These are phyloP conservation scores for Elephantulus edwardii DNA, from an alignment of 2,113 vertebrate species.

Conservation along the genomic window DNA sequence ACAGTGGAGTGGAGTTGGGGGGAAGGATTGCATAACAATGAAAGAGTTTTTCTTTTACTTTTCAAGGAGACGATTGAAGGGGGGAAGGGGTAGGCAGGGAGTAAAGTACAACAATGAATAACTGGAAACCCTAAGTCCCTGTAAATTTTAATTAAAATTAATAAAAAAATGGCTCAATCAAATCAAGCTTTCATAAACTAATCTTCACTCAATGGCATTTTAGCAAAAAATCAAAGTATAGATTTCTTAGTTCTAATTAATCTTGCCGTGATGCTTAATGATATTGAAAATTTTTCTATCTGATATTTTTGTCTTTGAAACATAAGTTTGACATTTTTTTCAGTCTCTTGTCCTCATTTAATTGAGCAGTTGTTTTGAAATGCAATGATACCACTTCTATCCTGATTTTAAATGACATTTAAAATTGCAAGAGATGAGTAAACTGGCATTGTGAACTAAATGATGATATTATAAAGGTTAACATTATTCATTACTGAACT, in stretches of 20 bases:
- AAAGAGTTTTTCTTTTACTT: too few relatives aligned
- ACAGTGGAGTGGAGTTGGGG: too few relatives aligned
- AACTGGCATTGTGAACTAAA: background rate
- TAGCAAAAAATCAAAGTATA: background rate
- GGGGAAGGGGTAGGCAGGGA: too few relatives aligned
- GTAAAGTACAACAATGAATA: too few relatives aligned
- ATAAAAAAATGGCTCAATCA: slow-evolving; percentile 11
- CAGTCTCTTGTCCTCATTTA: background rate
- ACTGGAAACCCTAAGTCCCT: too few relatives aligned
- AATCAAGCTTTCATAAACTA: slow-evolving; percentile 17
- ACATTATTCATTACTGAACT: slow-evolving; percentile 50
- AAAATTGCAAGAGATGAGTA: slow-evolving; percentile 40
- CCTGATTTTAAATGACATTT: slow-evolving; percentile 42
- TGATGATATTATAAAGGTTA: slow-evolving; percentile 52
- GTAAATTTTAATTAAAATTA: too few relatives aligned
- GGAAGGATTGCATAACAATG: too few relatives aligned
- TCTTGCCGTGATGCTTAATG: background rate
- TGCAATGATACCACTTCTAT: background rate
- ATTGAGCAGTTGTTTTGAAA: background rate
- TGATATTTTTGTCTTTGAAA: slow-evolving; percentile 19
- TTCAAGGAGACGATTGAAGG: too few relatives aligned
- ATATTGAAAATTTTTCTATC: background rate
- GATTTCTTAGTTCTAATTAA: background rate
- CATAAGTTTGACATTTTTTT: background rate
- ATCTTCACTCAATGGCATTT: background rate